phyloP scores from a whole-genome alignment of 2,888 invertebrate genomes.

The Hartigia nigra region DNA sequence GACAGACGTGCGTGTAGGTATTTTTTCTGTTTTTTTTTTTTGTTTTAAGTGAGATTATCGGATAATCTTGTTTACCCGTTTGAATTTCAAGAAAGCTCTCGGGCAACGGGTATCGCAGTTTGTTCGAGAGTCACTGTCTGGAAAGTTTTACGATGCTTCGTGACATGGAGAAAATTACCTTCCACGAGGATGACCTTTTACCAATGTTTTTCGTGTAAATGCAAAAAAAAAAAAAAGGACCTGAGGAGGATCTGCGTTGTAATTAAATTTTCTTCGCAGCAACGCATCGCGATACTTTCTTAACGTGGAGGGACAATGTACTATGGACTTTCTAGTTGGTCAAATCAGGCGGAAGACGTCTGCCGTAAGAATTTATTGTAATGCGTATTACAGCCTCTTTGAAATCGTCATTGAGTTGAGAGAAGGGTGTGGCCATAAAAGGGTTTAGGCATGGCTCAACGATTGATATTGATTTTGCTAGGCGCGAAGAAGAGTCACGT shows the following conservation, averaged over 20 bases:
- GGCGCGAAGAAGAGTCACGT: conserved; percentile 43
- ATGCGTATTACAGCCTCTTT: background rate
- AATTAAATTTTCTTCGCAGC: background rate
- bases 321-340: background rate
- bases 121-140: background rate
- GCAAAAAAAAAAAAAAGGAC: background rate
- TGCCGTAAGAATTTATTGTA: background rate
- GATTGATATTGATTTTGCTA: conserved; percentile 39
- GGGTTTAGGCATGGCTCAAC: background rate
- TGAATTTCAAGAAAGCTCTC: background rate
- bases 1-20: background rate
- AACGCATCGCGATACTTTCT: background rate
- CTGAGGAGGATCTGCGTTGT: background rate
- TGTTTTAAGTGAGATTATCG: background rate
- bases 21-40: background rate
- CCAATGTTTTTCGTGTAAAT: background rate
- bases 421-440: background rate
- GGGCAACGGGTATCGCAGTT: background rate
- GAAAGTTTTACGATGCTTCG: background rate
- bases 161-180: background rate
- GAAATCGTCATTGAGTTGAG: background rate
- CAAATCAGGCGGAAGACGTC: background rate
- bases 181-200: background rate
- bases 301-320: background rate
- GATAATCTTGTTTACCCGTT: background rate